Conservation (phyloP, 1,140 invertebrate genomes). For the Aphelenchoides fujianensis region DNA sequence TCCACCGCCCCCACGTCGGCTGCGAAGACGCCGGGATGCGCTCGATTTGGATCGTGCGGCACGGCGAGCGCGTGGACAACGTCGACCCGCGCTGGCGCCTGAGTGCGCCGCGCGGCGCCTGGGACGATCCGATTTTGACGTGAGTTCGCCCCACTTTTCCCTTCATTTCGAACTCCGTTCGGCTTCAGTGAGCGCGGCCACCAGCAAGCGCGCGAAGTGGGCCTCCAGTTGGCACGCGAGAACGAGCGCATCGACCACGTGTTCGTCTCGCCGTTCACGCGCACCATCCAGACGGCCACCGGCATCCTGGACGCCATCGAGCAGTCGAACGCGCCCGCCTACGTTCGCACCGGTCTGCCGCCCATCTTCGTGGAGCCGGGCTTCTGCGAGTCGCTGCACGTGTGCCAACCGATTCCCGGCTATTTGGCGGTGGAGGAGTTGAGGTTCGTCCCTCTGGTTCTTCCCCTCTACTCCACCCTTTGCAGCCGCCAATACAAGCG, state of each 20-base stretch:
- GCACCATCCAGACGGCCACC: conserved; percentile 55
- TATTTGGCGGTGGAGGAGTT: conserved; percentile 47
- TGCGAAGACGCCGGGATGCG: too few species aligned
- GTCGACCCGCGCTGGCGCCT: conserved; percentile 46
- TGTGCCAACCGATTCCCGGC: conserved; percentile 54
- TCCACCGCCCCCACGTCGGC: too few species aligned
- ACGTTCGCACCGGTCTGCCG: neutral
- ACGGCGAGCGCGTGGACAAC: conserved; percentile 59
- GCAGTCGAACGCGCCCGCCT: conserved; percentile 17
- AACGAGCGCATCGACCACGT: conserved; percentile 46
- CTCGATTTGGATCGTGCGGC: conserved; percentile 53
- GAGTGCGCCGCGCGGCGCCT: conserved; percentile 48
- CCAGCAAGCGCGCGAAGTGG: conserved; percentile 49
- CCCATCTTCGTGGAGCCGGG: conserved; percentile 53
- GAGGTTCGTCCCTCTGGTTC: conserved; percentile 35
- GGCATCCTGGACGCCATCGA: conserved; percentile 33
- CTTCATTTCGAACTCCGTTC: conserved; percentile 3
- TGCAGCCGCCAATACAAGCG: conserved; percentile 24
- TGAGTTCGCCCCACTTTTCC: conserved; percentile 33
- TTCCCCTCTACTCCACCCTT: conserved; percentile 23
- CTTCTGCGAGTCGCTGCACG: conserved; percentile 48
- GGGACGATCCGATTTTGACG: conserved; percentile 57
- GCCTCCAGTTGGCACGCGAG: conserved; percentile 27
- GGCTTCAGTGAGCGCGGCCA: conserved; percentile 51
- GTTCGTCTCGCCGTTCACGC: conserved; percentile 56